Evolutionary conservation across 1,140 invertebrate genomes (phyloP).

Genomic region (Tribolium castaneum): DNA sequence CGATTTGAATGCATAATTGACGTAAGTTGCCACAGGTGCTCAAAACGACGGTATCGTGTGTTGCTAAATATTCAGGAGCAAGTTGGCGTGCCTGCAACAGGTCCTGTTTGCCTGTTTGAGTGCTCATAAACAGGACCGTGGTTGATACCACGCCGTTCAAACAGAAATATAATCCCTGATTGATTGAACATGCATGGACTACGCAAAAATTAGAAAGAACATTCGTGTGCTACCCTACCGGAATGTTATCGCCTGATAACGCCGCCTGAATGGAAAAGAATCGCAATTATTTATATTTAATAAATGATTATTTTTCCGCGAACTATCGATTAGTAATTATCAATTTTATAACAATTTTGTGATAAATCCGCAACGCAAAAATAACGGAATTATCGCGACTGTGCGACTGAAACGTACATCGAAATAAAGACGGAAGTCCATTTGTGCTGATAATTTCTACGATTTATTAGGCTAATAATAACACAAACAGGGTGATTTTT

Average conservation of each 20-base stretch:
- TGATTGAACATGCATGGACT: background rate
- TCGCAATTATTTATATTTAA: background rate
- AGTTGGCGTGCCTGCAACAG: constrained; percentile 43
- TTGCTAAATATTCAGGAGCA: constrained; percentile 40
- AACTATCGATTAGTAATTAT: background rate
- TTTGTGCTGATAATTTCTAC: background rate
- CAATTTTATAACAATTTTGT: background rate
- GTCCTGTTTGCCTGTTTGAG: constrained; percentile 41
- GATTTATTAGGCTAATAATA: too few relatives aligned
- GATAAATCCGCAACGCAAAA: background rate
- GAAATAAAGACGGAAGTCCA: background rate
- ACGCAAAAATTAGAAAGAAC: background rate
- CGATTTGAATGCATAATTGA: constrained; percentile 42
- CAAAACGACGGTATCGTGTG: constrained; percentile 40
- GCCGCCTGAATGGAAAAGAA: background rate
- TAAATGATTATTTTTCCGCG: background rate
- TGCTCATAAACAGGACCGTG: constrained; percentile 36
- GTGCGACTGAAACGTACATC: background rate
- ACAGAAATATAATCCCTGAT: constrained; percentile 20
- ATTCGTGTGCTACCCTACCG: background rate
- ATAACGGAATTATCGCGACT: too few relatives aligned
- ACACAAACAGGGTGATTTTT: too few relatives aligned
- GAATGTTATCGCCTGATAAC: background rate
- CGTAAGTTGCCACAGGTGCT: constrained; percentile 32
- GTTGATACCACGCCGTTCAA: constrained; percentile 24